These are phyloP conservation scores for Anaspis maculata DNA, from an alignment of 2,888 invertebrate species.

Conservation along the genomic window DNA sequence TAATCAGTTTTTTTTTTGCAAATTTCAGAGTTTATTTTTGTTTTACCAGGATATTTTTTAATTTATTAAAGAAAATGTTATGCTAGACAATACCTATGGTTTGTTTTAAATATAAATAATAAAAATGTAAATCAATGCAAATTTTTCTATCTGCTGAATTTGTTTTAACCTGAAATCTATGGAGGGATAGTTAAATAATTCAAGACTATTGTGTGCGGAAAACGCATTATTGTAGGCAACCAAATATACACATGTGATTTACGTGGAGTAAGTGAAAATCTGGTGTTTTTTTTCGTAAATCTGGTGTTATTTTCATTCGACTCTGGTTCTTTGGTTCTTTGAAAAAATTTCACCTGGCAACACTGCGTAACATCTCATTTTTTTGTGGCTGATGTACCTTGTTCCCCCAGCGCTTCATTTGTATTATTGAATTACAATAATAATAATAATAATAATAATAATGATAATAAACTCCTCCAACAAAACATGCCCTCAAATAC, in stretches of 20 bases:
- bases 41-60: background rate
- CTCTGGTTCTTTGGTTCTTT: constrained; percentile 1
- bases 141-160: no score
- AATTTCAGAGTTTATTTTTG: background rate
- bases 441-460: no score
- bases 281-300: background rate
- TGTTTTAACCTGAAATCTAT: no score
- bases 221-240: background rate
- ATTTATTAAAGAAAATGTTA: background rate
- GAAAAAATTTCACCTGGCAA: constrained; percentile 1
- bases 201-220: background rate
- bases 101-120: no score
- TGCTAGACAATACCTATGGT: no score
- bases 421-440: no score
- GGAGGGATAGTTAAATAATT: background rate
- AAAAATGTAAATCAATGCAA: no score
- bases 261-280: background rate
- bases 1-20: background rate
- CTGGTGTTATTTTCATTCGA: background rate
- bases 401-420: no score
- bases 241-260: background rate
- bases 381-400: no score
- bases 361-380: constrained; percentile 1
- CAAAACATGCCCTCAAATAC: no score
- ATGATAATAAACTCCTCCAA: no score